Conservation (phyloP, 2,888 invertebrate species). For the Cotesia congregata region DNA sequence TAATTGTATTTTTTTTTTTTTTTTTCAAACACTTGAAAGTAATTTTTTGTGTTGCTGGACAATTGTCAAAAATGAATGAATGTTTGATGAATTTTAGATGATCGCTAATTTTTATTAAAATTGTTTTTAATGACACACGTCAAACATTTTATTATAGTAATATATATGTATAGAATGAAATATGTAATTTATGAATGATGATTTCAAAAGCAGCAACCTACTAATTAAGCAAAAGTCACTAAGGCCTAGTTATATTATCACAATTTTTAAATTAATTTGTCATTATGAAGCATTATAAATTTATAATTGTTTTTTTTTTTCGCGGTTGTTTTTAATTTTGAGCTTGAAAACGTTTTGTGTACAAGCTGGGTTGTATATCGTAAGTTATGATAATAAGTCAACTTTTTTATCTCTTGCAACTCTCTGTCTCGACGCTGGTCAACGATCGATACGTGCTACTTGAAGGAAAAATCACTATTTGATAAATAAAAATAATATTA, state of each 20-base stretch:
- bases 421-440: conserved; percentile 31
- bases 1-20: not conserved
- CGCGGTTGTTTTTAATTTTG: conserved; percentile 9
- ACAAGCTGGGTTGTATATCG: conserved; percentile 65
- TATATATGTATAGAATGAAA: conserved; percentile 28
- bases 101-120: not conserved
- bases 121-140: conserved; percentile 46
- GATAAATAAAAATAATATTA: conserved; percentile 37
- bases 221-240: conserved; percentile 59
- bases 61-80: not conserved
- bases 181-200: not conserved
- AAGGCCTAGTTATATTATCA: conserved; percentile 41
- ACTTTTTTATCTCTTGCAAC: not conserved
- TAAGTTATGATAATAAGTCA: conserved; percentile 29
- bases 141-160: conserved; percentile 41
- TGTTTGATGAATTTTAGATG: conserved; percentile 3
- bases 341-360: conserved; percentile 25
- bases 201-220: conserved; percentile 60
- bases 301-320: conserved; percentile 12
- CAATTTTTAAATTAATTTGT: conserved; percentile 40
- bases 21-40: not conserved
- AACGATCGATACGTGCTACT: conserved; percentile 60
- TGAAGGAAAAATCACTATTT: conserved; percentile 44
- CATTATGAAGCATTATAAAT: conserved; percentile 2
- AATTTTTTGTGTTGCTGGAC: not conserved